phyloP scores from a whole-genome alignment of 1,140 invertebrate species.

The Drosophila tristis region DNA sequence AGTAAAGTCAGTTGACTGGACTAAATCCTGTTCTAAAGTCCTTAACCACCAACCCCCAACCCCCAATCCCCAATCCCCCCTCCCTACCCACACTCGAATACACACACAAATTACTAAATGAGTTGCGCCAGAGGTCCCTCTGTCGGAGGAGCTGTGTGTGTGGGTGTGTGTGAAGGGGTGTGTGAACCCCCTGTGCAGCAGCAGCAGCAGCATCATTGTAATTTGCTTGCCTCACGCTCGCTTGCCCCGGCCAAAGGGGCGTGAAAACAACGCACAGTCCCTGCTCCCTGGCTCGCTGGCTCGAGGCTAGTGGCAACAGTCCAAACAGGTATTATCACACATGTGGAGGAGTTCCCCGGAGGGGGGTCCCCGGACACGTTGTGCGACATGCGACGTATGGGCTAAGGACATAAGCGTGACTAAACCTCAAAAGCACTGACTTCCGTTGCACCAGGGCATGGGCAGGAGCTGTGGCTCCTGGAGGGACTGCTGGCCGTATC shows the following conservation, averaged over 20 bases:
- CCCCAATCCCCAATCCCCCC: neutral
- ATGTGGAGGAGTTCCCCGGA: constrained; percentile 7
- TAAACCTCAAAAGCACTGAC: constrained; percentile 63
- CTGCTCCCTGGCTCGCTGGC: neutral
- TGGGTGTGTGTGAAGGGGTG: neutral
- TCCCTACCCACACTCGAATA: neutral
- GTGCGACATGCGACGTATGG: neutral
- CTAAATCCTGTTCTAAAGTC: constrained; percentile 11
- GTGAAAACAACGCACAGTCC: constrained; percentile 52
- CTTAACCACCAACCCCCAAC: too few relatives aligned
- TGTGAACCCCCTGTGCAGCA: too few relatives aligned
- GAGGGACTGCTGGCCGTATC: constrained; percentile 32
- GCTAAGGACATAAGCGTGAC: constrained; percentile 63
- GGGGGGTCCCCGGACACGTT: neutral
- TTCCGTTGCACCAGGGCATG: constrained; percentile 36
- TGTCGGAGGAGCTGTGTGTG: neutral
- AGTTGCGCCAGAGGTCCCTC: constrained; percentile 13
- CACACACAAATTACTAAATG: constrained; percentile 48
- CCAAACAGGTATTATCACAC: constrained; percentile 56
- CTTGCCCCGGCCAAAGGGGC: constrained; percentile 50
- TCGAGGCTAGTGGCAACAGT: constrained; percentile 16
- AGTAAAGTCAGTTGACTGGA: constrained; percentile 53
- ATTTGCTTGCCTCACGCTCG: constrained; percentile 49
- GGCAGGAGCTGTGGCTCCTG: constrained; percentile 14
- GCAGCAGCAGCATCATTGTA: constrained; percentile 21